These are phyloP conservation scores for Gnathonemus longibarbis DNA, from an alignment of 2,113 vertebrate genomes.

Conservation along the genomic window DNA sequence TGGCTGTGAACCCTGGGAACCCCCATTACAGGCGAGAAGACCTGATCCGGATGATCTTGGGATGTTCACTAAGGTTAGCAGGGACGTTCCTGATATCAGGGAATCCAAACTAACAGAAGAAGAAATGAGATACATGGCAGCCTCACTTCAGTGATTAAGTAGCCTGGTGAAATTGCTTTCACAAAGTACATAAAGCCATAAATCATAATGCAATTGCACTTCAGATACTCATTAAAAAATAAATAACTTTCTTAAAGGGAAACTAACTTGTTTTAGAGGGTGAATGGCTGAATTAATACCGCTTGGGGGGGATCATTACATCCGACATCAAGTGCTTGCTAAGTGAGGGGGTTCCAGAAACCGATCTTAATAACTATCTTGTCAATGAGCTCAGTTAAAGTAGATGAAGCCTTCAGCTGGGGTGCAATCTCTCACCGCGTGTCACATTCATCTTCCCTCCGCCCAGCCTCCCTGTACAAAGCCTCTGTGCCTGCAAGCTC, in stretches of 20 bases:
- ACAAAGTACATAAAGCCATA: constrained; percentile 13
- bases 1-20: background rate
- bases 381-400: constrained; percentile 4
- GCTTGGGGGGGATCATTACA: background rate
- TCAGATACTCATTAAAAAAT: constrained; percentile 8
- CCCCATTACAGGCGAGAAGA: background rate
- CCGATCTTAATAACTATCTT: constrained; percentile 6
- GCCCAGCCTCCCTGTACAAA: background rate
- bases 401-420: background rate
- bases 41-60: background rate
- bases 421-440: background rate
- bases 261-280: background rate
- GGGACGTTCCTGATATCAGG: background rate
- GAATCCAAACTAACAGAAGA: background rate
- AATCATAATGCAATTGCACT: constrained; percentile 14
- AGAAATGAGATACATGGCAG: background rate
- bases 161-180: background rate
- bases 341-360: background rate
- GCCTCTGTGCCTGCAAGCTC: background rate
- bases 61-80: background rate
- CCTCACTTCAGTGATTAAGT: background rate
- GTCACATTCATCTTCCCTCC: background rate
- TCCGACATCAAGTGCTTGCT: background rate
- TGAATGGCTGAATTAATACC: background rate
- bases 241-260: constrained; percentile 8